These are phyloP conservation scores for Hypothenemus hampei DNA, from an alignment of 1,140 invertebrate species.

Conservation along the genomic window DNA sequence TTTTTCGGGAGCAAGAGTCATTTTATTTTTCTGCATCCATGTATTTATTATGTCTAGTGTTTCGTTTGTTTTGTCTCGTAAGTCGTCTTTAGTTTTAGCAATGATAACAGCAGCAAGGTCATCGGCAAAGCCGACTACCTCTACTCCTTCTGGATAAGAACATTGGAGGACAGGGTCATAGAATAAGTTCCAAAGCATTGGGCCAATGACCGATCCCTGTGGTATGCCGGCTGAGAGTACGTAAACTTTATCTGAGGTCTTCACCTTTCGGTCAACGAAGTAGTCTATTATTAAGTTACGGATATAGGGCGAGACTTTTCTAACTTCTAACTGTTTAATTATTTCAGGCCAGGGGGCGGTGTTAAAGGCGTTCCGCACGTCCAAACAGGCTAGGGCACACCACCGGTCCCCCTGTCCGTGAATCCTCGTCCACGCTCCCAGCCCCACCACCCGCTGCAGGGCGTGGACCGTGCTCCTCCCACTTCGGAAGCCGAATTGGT, in stretches of 20 bases:
- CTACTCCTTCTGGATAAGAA: constrained; percentile 24
- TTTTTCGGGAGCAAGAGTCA: constrained; percentile 31
- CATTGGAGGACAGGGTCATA: constrained; percentile 43
- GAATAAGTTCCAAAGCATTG: constrained; percentile 45
- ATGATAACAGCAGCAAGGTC: constrained; percentile 28
- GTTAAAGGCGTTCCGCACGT: too few relatives aligned
- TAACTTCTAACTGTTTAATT: constrained; percentile 4
- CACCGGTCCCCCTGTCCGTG: not conserved
- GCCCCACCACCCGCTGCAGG: not conserved
- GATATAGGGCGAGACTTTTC: constrained; percentile 5
- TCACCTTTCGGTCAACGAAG: constrained; percentile 8
- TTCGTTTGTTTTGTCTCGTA: constrained; percentile 11
- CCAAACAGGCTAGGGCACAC: constrained; percentile 13
- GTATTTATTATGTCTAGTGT: constrained; percentile 2
- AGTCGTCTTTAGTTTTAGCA: not conserved
- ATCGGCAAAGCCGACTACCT: constrained; percentile 24
- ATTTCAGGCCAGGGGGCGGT: constrained; percentile 5
- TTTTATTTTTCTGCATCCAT: constrained; percentile 28
- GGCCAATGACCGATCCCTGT: constrained; percentile 47
- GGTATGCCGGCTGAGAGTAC: too few relatives aligned
- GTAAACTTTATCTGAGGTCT: too few relatives aligned
- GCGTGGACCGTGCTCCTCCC: not conserved
- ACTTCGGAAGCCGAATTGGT: not conserved
- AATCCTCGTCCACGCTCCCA: too few relatives aligned
- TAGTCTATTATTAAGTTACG: constrained; percentile 10